Conservation (phyloP, 2,888 invertebrate genomes). For the Acrobasis suavella region DNA sequence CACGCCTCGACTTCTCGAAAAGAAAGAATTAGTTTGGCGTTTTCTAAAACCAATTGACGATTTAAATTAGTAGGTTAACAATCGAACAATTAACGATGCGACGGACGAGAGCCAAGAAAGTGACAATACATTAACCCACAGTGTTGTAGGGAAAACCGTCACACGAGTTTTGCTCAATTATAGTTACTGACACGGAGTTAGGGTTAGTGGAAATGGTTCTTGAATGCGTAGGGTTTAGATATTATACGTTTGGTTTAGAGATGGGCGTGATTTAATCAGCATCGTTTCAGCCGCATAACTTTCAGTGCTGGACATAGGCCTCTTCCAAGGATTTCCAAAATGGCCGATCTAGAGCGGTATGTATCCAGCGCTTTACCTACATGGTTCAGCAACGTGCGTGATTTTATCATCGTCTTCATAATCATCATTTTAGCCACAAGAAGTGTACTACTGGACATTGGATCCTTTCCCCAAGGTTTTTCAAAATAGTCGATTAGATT, state of each 20-base stretch:
- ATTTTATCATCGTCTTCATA: too few species aligned
- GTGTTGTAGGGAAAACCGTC: slow-evolving; percentile 73
- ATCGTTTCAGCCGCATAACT: too few species aligned
- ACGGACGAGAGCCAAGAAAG: slow-evolving; percentile 70
- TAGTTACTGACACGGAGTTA: slow-evolving; percentile 49
- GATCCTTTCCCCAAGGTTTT: too few species aligned
- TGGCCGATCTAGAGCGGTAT: too few species aligned
- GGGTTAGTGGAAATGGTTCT: slow-evolving; percentile 26
- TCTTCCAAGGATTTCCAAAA: too few species aligned
- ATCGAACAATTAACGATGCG: slow-evolving; percentile 74
- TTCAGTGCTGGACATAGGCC: too few species aligned
- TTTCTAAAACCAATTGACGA: slow-evolving; percentile 61
- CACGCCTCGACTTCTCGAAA: slow-evolving; percentile 42
- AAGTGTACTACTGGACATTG: too few species aligned
- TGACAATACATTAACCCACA: slow-evolving; percentile 73
- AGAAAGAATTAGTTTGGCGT: slow-evolving; percentile 47
- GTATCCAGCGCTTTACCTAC: too few species aligned
- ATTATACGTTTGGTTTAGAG: background rate
- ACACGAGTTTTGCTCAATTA: slow-evolving; percentile 75
- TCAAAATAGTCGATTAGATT: too few species aligned
- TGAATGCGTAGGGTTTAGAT: background rate
- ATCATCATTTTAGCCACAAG: too few species aligned
- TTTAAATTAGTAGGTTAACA: slow-evolving; percentile 77
- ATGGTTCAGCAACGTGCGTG: too few species aligned
- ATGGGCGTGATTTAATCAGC: background rate